A percentile compares a stretch with the other conserved stretches of the same genome.
Evolutionary conservation across 2,888 invertebrate species (phyloP).

Genomic region (Pilophorus perplexus): DNA sequence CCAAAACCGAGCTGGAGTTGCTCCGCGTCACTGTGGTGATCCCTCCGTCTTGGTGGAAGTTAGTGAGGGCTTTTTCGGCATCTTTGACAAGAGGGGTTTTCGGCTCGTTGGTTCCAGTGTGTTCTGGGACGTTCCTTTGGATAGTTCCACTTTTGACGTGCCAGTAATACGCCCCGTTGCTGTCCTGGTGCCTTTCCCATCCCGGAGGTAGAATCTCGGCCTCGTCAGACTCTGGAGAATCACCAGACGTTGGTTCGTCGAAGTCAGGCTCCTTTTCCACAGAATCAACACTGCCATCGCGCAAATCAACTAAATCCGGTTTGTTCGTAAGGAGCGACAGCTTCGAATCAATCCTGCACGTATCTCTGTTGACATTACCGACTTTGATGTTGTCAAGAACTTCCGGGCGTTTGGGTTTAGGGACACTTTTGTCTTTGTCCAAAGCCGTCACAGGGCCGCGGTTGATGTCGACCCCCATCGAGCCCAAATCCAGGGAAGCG

Average conservation of each 20-base stretch:
- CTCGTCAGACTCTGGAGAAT: constrained; percentile 52
- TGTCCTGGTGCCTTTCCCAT: constrained; percentile 95
- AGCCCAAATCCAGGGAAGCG: constrained; percentile 65
- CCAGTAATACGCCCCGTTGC: constrained; percentile 94
- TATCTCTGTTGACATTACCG: constrained; percentile 50
- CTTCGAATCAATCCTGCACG: constrained; percentile 49
- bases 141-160: constrained; percentile 98
- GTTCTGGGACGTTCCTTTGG: constrained; percentile 78
- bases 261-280: constrained; percentile 47
- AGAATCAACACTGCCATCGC: constrained; percentile 46
- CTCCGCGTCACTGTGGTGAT: constrained; percentile 72
- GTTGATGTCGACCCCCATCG: constrained; percentile 68
- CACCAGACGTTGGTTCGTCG: not conserved
- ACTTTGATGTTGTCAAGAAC: constrained; percentile 42
- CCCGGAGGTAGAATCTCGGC: constrained; percentile 70
- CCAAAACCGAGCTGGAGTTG: constrained; percentile 75
- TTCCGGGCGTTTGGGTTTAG: constrained; percentile 52
- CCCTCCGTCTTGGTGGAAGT: constrained; percentile 48
- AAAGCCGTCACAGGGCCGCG: constrained; percentile 59
- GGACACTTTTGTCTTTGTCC: constrained; percentile 55
- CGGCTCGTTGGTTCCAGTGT: constrained; percentile 54
- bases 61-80: constrained; percentile 52
- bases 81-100: constrained; percentile 55
- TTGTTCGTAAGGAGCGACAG: constrained; percentile 48
- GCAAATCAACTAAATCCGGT: constrained; percentile 50